phyloP scores from a whole-genome alignment of 2,888 invertebrate genomes.

The Meiosimyza decipiens region DNA sequence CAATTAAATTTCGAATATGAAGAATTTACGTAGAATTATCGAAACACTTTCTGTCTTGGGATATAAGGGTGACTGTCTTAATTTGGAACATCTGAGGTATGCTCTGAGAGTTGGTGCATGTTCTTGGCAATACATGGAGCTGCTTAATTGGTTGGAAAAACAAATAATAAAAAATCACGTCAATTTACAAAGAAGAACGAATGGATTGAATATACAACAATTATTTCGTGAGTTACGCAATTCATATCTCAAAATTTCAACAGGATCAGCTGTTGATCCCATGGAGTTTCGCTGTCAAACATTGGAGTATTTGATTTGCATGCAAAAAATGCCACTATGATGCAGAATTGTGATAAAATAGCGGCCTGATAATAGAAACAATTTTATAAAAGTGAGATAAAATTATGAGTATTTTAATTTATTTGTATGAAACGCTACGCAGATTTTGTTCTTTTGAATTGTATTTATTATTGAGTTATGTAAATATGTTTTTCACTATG shows the following conservation, averaged over 20 bases:
- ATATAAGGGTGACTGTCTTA: conserved; percentile 20
- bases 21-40: background rate
- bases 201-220: background rate
- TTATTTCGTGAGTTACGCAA: conserved; percentile 7
- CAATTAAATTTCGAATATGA: background rate
- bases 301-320: conserved; percentile 12
- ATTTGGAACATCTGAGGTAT: conserved; percentile 35
- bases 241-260: conserved; percentile 15
- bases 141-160: conserved; percentile 40
- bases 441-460: too few species aligned
- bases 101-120: conserved; percentile 43
- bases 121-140: conserved; percentile 44
- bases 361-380: too few species aligned
- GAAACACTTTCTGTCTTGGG: background rate
- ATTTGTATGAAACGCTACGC: too few species aligned
- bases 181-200: background rate
- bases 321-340: background rate
- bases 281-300: background rate
- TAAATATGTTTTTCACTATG: too few species aligned
- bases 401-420: too few species aligned
- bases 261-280: background rate
- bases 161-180: background rate
- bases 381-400: too few species aligned
- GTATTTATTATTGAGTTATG: too few species aligned
- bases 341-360: too few species aligned